Evolutionary conservation across 64 coral and sea anemone genomes (phyloP).

Genomic region (Porites australiensis): DNA sequence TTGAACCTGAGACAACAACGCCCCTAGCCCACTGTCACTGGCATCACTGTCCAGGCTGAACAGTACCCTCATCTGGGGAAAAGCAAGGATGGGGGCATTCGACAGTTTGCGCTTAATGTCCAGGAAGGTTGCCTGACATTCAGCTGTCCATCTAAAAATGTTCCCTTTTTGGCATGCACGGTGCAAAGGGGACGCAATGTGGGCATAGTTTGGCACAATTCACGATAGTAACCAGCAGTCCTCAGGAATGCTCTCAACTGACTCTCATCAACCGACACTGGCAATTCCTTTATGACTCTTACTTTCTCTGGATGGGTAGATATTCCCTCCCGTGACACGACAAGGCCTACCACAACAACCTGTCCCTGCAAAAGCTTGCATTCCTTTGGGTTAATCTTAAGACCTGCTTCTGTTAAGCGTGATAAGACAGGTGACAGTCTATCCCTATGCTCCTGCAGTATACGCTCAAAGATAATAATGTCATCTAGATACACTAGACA

Average conservation of each 20-base stretch:
- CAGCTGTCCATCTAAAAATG: slow-evolving; percentile 48
- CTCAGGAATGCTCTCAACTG: background rate
- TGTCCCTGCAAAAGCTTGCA: slow-evolving; percentile 9
- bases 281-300: too few relatives aligned
- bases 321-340: slow-evolving; percentile 58
- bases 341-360: slow-evolving; percentile 49
- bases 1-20: slow-evolving; percentile 61
- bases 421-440: too few relatives aligned
- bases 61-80: background rate
- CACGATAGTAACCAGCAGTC: slow-evolving; percentile 12
- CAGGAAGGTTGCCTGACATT: slow-evolving; percentile 39
- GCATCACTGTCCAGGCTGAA: slow-evolving; percentile 72
- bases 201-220: slow-evolving; percentile 31
- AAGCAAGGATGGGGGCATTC: background rate
- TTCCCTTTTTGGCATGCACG: slow-evolving; percentile 6
- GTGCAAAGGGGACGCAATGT: slow-evolving; percentile 4
- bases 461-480: slow-evolving; percentile 11
- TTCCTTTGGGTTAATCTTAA: too few relatives aligned
- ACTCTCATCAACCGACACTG: too few relatives aligned
- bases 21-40: slow-evolving; percentile 55
- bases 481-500: too few relatives aligned
- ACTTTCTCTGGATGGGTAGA: background rate
- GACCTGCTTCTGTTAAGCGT: too few relatives aligned
- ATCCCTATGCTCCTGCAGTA: background rate
- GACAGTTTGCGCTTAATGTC: background rate